These are phyloP conservation scores for Temnothorax nylanderi DNA, from an alignment of 1,140 invertebrate genomes.

Conservation along the genomic window DNA sequence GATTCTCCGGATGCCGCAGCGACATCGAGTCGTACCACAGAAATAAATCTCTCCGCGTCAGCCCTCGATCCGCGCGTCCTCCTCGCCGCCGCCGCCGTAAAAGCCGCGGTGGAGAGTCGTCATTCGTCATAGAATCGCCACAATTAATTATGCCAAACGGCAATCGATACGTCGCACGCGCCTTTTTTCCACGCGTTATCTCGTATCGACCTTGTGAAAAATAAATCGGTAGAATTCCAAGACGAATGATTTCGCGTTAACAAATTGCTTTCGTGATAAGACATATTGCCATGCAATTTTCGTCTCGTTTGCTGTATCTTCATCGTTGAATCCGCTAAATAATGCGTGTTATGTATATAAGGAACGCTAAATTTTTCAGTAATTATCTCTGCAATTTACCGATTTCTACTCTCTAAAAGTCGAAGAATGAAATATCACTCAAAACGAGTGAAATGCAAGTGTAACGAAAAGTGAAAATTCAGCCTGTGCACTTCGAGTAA, in stretches of 20 bases:
- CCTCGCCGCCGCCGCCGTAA: not conserved
- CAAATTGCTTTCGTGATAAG: constrained; percentile 38
- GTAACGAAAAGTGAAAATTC: no score
- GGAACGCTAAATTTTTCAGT: not conserved
- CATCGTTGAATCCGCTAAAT: not conserved
- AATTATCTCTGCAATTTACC: not conserved
- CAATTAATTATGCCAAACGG: constrained; percentile 43
- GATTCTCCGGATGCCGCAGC: constrained; percentile 50
- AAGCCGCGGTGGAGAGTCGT: not conserved
- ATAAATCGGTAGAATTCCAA: constrained; percentile 2
- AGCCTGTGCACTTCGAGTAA: no score
- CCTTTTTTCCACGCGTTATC: constrained; percentile 17
- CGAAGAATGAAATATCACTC: no score
- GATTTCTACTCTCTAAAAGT: not conserved
- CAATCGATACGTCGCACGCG: not conserved
- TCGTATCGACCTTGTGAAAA: not conserved
- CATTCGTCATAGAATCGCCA: constrained; percentile 36
- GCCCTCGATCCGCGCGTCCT: constrained; percentile 20
- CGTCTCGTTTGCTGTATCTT: not conserved
- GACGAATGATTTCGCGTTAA: constrained; percentile 12
- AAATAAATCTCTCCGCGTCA: constrained; percentile 45
- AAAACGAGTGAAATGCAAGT: no score
- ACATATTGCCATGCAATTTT: not conserved
- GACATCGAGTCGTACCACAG: constrained; percentile 46
- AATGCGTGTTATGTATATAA: not conserved